Percentiles rank a stretch among this genome's conserved stretches.
phyloP scores from a whole-genome alignment of 2,888 invertebrate species.

The Congeria kusceri region DNA sequence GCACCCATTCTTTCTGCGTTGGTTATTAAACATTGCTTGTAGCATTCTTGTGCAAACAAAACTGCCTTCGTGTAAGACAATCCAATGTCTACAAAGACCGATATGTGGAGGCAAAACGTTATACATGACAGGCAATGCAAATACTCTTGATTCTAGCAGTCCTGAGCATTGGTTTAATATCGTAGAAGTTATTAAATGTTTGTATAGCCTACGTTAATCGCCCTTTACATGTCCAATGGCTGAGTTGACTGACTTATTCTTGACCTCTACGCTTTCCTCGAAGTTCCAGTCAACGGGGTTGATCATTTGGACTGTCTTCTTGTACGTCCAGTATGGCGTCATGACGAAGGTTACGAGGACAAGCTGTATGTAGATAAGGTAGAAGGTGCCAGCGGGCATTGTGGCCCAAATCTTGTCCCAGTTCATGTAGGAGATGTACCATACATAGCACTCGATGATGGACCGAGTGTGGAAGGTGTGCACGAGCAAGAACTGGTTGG shows the following conservation, averaged over 20 bases:
- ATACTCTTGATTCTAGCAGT: too few relatives aligned
- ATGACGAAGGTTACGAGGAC: conserved; percentile 76
- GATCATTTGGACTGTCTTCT: conserved; percentile 80
- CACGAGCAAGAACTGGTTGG: conserved; percentile 80
- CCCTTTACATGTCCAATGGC: not conserved
- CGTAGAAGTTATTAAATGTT: too few relatives aligned
- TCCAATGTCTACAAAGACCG: too few relatives aligned
- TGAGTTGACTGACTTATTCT: conserved; percentile 25
- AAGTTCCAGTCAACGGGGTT: conserved; percentile 81
- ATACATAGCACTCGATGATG: conserved; percentile 77
- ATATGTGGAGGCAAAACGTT: too few relatives aligned
- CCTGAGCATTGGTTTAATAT: too few relatives aligned
- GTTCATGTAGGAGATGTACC: conserved; percentile 75
- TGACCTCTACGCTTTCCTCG: conserved; percentile 70
- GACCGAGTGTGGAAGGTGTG: conserved; percentile 81
- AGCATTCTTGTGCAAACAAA: too few relatives aligned
- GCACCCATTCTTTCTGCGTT: too few relatives aligned
- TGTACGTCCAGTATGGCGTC: conserved; percentile 84
- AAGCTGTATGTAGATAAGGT: conserved; percentile 72
- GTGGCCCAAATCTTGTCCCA: conserved; percentile 73
- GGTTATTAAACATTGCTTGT: too few relatives aligned
- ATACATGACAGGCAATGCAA: too few relatives aligned
- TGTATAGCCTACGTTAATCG: too few relatives aligned
- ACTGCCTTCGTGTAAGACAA: too few relatives aligned
- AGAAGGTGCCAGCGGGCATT: conserved; percentile 74